Evolutionary conservation across 2,888 invertebrate genomes (phyloP).

Genomic region (Physocephala rufipes): DNA sequence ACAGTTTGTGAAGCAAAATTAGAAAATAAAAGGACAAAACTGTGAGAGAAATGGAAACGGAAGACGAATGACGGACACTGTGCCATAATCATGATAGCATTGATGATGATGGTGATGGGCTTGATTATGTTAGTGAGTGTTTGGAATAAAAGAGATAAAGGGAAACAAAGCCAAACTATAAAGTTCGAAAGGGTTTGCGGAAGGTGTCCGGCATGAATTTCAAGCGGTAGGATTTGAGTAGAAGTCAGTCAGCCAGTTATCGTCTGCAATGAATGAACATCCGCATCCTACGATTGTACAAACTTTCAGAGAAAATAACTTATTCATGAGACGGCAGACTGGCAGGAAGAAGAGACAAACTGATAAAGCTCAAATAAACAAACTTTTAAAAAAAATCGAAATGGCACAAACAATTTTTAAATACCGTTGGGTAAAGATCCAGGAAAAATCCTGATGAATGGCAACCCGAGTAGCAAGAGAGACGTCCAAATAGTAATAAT

Average conservation of each 20-base stretch:
- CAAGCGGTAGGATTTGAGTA: neutral
- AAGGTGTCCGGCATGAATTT: neutral
- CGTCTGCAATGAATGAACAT: neutral
- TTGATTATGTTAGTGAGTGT: too few relatives aligned
- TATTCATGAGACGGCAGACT: conserved; percentile 2
- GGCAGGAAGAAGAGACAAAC: neutral
- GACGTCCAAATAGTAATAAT: neutral
- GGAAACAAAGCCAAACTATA: too few relatives aligned
- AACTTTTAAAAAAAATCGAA: neutral
- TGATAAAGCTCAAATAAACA: neutral
- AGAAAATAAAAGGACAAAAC: too few relatives aligned
- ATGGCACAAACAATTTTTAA: neutral
- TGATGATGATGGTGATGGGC: too few relatives aligned
- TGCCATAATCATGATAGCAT: too few relatives aligned
- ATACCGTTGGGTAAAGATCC: neutral
- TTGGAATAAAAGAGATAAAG: too few relatives aligned
- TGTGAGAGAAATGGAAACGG: too few relatives aligned
- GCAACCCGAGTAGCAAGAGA: neutral
- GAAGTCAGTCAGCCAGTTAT: neutral
- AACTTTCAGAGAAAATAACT: conserved; percentile 2
- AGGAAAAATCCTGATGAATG: neutral
- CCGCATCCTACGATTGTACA: neutral
- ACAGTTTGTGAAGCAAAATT: too few relatives aligned
- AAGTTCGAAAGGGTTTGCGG: too few relatives aligned
- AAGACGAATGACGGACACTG: too few relatives aligned